A percentile compares a stretch with the other conserved stretches of the same genome.
phyloP scores from a whole-genome alignment of 2,113 vertebrate genomes.

The Cheilinus undulatus region DNA sequence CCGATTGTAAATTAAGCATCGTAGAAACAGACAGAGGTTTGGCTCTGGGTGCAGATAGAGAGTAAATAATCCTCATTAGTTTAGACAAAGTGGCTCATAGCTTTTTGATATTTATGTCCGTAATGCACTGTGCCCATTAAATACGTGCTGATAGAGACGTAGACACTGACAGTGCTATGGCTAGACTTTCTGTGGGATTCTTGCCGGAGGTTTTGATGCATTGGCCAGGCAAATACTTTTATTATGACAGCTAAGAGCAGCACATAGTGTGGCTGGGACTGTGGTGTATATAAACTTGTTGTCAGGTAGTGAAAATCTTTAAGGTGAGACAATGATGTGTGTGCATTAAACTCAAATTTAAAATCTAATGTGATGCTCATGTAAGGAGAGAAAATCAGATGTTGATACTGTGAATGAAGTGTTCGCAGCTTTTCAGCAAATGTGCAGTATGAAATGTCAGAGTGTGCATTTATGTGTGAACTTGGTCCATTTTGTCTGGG shows the following conservation, averaged over 20 bases:
- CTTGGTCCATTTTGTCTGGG: conserved; percentile 61
- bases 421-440: conserved; percentile 44
- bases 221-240: conserved; percentile 36
- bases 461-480: conserved; percentile 53
- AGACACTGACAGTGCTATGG: conserved; percentile 52
- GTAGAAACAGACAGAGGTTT: conserved; percentile 69
- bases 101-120: conserved; percentile 68
- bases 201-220: conserved; percentile 56
- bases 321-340: conserved; percentile 52
- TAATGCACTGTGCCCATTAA: conserved; percentile 63
- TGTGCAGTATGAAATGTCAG: conserved; percentile 43
- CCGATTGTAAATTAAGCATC: conserved; percentile 71
- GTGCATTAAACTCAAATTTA: conserved; percentile 29
- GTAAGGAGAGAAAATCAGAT: conserved; percentile 25
- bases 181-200: conserved; percentile 44
- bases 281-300: conserved; percentile 64
- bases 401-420: conserved; percentile 35
- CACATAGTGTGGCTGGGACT: conserved; percentile 28
- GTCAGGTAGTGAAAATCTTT: conserved; percentile 43
- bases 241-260: conserved; percentile 55
- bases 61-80: conserved; percentile 75
- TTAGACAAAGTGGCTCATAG: conserved; percentile 68
- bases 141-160: conserved; percentile 65
- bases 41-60: conserved; percentile 49
- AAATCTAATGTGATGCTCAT: conserved; percentile 30